phyloP scores from a whole-genome alignment of 2,888 invertebrate genomes.

The Melipona bicolor region DNA sequence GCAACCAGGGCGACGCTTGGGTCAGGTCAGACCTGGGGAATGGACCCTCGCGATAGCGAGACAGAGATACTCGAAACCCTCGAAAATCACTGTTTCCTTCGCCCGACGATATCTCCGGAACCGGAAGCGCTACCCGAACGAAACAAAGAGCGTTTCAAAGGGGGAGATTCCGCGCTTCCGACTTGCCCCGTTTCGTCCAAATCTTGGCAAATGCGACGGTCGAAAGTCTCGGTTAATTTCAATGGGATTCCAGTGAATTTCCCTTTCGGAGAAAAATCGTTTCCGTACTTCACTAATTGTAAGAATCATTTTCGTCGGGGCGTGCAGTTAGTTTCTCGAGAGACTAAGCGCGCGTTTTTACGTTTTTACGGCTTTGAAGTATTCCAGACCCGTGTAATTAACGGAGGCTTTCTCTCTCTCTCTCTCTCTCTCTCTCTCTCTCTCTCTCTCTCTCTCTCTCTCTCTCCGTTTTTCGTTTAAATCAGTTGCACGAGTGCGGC shows the following conservation, averaged over 20 bases:
- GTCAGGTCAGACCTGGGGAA: neutral
- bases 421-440: no score
- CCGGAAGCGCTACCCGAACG: neutral
- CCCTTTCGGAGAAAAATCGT: neutral
- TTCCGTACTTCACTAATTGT: no score
- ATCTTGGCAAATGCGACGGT: neutral
- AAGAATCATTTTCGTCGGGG: neutral
- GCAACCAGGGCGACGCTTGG: neutral
- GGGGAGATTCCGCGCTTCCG: neutral
- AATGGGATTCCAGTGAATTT: neutral
- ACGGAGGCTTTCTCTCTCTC: no score
- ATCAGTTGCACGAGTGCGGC: neutral
- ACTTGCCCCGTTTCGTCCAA: neutral
- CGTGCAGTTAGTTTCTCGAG: neutral
- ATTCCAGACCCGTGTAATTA: neutral
- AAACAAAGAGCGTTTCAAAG: neutral
- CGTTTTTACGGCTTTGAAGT: neutral
- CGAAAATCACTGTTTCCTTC: slow-evolving; percentile 2
- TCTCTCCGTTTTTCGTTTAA: neutral
- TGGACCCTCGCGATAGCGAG: no score
- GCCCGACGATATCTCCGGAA: neutral
- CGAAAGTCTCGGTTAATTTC: neutral
- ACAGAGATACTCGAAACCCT: neutral
- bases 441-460: no score
- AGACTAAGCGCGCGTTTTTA: no score